phyloP scores from a whole-genome alignment of 2,113 vertebrate species.

The Fukomys damarensis region DNA sequence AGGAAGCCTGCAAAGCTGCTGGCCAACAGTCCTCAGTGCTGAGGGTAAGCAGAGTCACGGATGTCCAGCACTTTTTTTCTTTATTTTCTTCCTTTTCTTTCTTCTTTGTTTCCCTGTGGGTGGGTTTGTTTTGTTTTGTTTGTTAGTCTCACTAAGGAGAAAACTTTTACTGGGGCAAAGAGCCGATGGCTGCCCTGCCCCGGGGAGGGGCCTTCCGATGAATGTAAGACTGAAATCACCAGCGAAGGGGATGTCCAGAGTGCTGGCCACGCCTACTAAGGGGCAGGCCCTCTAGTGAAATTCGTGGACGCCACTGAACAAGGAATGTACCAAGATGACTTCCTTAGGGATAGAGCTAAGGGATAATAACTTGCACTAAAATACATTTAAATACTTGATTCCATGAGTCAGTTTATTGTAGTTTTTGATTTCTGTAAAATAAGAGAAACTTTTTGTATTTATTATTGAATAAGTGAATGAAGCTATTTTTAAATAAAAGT shows the following conservation, averaged over 20 bases:
- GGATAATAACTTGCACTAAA: conserved; percentile 99
- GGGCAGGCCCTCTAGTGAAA: conserved; percentile 97
- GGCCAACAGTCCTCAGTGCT: conserved; percentile 42
- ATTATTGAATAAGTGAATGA: conserved; percentile 99
- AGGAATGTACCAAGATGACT: conserved; percentile 99
- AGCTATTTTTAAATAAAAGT: conserved; percentile 97
- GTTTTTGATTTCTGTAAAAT: conserved; percentile 98
- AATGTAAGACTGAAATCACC: conserved; percentile 97
- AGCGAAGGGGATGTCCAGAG: conserved; percentile 96
- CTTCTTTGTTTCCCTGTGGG: conserved; percentile 66
- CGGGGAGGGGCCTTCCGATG: conserved; percentile 86
- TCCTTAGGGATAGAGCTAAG: conserved; percentile 97
- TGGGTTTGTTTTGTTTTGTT: conserved; percentile 60
- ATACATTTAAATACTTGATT: conserved; percentile 98
- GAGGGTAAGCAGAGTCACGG: conserved; percentile 76
- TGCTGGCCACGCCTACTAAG: conserved; percentile 98
- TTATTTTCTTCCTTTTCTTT: neutral
- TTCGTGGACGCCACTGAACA: conserved; percentile 99
- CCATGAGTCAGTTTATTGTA: conserved; percentile 99
- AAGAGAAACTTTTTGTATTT: conserved; percentile 99
- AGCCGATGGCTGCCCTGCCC: conserved; percentile 85
- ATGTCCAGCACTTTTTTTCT: conserved; percentile 82
- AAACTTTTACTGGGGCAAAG: conserved; percentile 87
- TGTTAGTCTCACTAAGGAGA: conserved; percentile 87
- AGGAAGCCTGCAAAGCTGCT: conserved; percentile 75